Evolutionary conservation across 2,797 vertebrate genomes (phyloP).

Genomic region (Pachyuromys duprasi): DNA sequence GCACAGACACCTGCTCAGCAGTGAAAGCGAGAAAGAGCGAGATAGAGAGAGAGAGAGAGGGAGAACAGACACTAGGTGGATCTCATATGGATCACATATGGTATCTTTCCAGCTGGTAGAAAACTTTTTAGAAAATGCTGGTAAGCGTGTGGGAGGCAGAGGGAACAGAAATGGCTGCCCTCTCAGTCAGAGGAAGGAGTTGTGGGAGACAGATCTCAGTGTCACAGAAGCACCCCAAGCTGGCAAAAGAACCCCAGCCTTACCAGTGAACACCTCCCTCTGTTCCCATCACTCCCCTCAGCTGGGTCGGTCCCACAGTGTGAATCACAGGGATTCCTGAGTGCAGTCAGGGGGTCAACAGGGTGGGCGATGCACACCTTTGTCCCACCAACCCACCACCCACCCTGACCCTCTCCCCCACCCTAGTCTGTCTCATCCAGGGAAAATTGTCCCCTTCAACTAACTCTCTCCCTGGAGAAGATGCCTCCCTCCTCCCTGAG

Average conservation of each 20-base stretch:
- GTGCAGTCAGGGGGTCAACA: too few species aligned
- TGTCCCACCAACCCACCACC: background rate
- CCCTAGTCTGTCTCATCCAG: background rate
- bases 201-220: background rate
- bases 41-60: too few species aligned
- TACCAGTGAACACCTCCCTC: background rate
- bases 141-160: slow-evolving; percentile 21
- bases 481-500: background rate
- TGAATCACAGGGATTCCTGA: background rate
- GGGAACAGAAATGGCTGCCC: slow-evolving; percentile 14
- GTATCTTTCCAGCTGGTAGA: background rate
- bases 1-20: background rate
- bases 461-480: background rate
- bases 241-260: background rate
- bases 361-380: background rate
- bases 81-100: background rate
- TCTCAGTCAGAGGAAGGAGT: background rate
- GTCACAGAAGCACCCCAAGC: background rate
- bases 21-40: background rate
- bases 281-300: background rate
- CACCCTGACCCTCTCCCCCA: background rate
- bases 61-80: too few species aligned
- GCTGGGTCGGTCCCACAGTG: background rate
- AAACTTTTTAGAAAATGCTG: background rate
- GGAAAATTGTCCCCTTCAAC: background rate